These are phyloP conservation scores for Plotosus lineatus DNA, from an alignment of 2,113 vertebrate species.

Conservation along the genomic window DNA sequence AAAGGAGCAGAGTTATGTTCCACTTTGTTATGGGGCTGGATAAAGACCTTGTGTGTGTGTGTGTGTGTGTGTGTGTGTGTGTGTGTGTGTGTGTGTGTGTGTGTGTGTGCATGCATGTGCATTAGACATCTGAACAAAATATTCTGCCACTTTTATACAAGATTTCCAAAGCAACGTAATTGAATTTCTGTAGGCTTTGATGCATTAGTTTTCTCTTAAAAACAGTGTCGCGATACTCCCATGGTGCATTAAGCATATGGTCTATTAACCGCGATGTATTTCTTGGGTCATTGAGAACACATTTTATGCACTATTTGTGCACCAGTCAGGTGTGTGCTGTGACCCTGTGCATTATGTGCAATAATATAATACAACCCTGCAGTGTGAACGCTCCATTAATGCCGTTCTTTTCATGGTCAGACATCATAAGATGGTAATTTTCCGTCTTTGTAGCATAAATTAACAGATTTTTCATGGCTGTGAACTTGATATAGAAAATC, in stretches of 20 bases:
- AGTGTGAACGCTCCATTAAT: background rate
- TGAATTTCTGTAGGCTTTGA: constrained; percentile 30
- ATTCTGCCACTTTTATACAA: constrained; percentile 7
- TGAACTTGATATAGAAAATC: background rate
- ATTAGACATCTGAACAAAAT: constrained; percentile 20
- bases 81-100: background rate
- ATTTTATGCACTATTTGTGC: constrained; percentile 39
- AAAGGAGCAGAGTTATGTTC: constrained; percentile 22
- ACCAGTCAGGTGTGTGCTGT: constrained; percentile 19
- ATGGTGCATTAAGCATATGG: constrained; percentile 30
- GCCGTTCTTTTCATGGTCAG: constrained; percentile 3
- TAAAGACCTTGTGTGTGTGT: constrained; percentile 32
- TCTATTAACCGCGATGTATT: constrained; percentile 35
- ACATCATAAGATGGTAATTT: constrained; percentile 10
- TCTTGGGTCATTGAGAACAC: constrained; percentile 21
- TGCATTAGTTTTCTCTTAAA: constrained; percentile 37
- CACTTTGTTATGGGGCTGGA: constrained; percentile 32
- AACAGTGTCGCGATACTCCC: constrained; percentile 10
- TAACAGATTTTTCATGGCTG: constrained; percentile 16
- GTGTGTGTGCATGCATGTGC: background rate
- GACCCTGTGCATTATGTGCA: constrained; percentile 12
- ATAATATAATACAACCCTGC: constrained; percentile 22
- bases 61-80: background rate
- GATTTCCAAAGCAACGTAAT: constrained; percentile 29
- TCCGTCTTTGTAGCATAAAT: background rate